A percentile compares a stretch with the other conserved stretches of the same genome.
phyloP scores from a whole-genome alignment of 2,888 invertebrate genomes.

The Phytoseiulus persimilis region DNA sequence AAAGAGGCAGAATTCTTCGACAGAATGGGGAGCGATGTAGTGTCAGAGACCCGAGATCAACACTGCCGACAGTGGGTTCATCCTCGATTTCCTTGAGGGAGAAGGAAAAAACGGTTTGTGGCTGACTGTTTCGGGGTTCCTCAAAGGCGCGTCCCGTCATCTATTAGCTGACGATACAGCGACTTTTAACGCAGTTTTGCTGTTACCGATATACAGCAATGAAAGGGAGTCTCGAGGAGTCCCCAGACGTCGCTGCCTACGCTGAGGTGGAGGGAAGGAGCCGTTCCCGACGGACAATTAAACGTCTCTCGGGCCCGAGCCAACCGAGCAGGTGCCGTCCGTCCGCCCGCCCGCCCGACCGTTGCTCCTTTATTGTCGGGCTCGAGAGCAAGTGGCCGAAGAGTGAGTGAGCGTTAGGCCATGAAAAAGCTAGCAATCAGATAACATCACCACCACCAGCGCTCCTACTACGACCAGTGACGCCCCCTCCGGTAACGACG shows the following conservation, averaged over 20 bases:
- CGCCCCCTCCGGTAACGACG: neutral
- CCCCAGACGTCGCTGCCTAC: neutral
- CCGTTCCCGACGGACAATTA: slow-evolving; percentile 23
- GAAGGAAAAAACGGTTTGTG: too few relatives aligned
- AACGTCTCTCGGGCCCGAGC: slow-evolving; percentile 11
- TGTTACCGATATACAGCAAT: neutral
- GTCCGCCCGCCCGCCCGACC: neutral
- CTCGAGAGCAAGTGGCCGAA: neutral
- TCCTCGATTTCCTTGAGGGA: too few relatives aligned
- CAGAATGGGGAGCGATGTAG: too few relatives aligned
- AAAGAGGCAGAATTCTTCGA: too few relatives aligned
- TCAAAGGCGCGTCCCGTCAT: neutral
- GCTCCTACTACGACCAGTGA: neutral
- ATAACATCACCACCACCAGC: neutral
- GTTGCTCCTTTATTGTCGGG: neutral
- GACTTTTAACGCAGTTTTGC: neutral
- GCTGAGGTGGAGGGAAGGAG: neutral
- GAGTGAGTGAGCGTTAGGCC: neutral
- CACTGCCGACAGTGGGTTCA: too few relatives aligned
- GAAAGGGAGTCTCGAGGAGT: neutral
- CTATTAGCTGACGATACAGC: neutral
- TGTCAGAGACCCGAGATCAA: too few relatives aligned
- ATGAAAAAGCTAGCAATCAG: neutral
- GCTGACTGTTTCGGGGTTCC: too few relatives aligned
- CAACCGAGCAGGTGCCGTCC: neutral